Conservation (phyloP, 2,888 invertebrate species). For the Halocaridina rubra region DNA sequence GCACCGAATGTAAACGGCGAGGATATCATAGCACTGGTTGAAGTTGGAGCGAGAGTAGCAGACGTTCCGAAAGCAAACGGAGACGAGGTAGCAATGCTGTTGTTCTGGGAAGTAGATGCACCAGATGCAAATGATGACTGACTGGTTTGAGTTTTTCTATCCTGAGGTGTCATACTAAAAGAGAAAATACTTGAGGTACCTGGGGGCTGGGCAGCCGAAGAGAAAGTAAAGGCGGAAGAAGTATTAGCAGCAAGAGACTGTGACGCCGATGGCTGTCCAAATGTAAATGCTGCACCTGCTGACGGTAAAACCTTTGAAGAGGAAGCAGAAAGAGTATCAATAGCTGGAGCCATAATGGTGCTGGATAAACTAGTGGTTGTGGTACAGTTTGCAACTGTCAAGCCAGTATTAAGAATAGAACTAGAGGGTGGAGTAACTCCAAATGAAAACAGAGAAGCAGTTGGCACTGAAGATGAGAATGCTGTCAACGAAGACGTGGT, state of each 20-base stretch:
- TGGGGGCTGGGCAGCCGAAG: neutral
- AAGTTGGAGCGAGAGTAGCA: neutral
- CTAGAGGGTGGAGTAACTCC: neutral
- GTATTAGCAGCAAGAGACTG: neutral
- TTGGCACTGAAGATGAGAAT: no score
- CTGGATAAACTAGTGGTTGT: no score
- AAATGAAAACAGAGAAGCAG: conserved; percentile 14
- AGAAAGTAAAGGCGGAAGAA: conserved; percentile 21
- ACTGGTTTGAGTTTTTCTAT: neutral
- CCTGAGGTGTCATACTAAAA: conserved; percentile 3
- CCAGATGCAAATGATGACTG: neutral
- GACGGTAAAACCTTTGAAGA: no score
- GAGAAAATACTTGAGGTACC: neutral
- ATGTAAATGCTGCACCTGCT: conserved; percentile 1
- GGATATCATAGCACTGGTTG: neutral
- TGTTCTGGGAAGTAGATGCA: neutral
- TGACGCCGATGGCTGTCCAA: neutral
- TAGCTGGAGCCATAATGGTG: no score
- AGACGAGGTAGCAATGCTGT: neutral
- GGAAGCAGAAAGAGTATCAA: no score
- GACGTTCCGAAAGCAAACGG: conserved; percentile 24
- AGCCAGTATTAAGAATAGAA: no score
- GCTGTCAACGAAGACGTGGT: no score
- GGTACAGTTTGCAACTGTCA: no score
- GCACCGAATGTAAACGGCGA: conserved; percentile 23